Conservation (phyloP, 2,888 invertebrate species). For the Lacanobia oleracea region DNA sequence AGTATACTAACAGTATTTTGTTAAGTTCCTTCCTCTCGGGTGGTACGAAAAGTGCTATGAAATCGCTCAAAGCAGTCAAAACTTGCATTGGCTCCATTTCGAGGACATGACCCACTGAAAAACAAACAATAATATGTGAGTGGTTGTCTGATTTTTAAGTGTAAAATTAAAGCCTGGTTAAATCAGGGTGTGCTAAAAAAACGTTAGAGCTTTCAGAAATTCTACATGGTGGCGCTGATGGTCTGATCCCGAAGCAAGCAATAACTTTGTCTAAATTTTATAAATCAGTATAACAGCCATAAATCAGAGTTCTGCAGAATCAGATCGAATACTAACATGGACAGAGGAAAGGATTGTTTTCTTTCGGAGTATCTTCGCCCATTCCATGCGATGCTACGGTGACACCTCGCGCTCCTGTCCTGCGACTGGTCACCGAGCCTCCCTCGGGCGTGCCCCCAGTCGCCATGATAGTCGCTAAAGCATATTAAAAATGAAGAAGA, state of each 20-base stretch:
- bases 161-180: background rate
- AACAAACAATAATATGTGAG: constrained; percentile 10
- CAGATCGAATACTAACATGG: constrained; percentile 72
- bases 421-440: constrained; percentile 66
- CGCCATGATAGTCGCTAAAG: constrained; percentile 56
- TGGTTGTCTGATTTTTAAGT: background rate
- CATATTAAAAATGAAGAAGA: background rate
- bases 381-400: constrained; percentile 78
- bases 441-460: constrained; percentile 70
- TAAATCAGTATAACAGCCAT: background rate
- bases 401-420: constrained; percentile 79
- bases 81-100: constrained; percentile 93
- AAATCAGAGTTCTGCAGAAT: background rate
- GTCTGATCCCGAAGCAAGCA: background rate
- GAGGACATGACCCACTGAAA: constrained; percentile 91
- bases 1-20: constrained; percentile 80
- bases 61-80: constrained; percentile 92
- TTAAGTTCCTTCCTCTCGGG: constrained; percentile 84
- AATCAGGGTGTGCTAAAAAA: background rate
- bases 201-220: background rate
- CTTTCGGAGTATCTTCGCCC: constrained; percentile 56
- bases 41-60: constrained; percentile 87
- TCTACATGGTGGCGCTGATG: background rate
- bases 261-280: background rate
- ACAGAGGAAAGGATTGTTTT: constrained; percentile 80